Conservation (phyloP, 2,888 invertebrate species). For the Gisinianus flammeolus region DNA sequence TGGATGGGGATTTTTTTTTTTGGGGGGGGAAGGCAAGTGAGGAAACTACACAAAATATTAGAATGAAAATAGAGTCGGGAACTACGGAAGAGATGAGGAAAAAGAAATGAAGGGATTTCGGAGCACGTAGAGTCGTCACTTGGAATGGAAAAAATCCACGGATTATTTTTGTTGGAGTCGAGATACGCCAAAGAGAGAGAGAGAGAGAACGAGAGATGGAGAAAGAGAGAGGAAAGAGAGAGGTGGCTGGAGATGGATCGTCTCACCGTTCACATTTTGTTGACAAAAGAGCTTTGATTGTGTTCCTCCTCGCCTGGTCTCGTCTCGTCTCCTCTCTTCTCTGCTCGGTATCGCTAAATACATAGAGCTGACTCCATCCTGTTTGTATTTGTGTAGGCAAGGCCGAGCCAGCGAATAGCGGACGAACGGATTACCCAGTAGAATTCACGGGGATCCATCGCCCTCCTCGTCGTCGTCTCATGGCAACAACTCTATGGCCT, state of each 20-base stretch:
- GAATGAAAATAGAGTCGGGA: too few species aligned
- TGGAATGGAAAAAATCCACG: neutral
- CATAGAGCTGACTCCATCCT: too few species aligned
- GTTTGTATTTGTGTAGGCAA: neutral
- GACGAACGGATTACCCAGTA: too few species aligned
- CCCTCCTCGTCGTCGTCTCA: too few species aligned
- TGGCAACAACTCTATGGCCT: too few species aligned
- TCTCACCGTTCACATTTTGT: constrained; percentile 3
- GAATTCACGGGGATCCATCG: too few species aligned
- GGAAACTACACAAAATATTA: too few species aligned
- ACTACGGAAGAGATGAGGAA: neutral
- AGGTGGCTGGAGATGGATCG: neutral
- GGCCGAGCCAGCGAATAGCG: too few species aligned
- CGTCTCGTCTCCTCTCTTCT: neutral
- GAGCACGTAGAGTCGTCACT: neutral
- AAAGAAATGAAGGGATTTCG: neutral
- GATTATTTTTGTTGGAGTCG: neutral
- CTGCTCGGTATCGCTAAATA: too few species aligned
- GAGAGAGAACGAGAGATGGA: constrained; percentile 2
- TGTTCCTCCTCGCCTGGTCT: neutral
- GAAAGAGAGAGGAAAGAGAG: neutral
- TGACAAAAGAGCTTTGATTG: constrained; percentile 16
- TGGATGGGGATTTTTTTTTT: too few species aligned
- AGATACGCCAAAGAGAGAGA: neutral
- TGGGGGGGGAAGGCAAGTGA: too few species aligned